Evolutionary conservation across 2,888 invertebrate genomes (phyloP), one percentile per base, ranked within the genome.

Genomic region (Autographa pulchrina): DNA sequence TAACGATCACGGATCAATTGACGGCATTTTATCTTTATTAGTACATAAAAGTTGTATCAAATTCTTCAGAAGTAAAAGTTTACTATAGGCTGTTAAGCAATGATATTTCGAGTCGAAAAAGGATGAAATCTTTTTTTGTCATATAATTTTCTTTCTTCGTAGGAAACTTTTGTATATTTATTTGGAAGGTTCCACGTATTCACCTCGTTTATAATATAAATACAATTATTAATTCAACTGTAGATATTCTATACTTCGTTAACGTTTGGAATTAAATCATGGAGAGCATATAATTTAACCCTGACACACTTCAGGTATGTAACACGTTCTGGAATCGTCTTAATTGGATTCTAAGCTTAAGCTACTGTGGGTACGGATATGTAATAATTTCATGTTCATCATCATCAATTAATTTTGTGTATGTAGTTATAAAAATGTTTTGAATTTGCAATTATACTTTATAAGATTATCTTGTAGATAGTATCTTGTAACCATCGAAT

Each of bases 341-440:
- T 20, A 25, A 56, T 56, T 56, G 54, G 54, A 25, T 25, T 56
- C 54, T 56, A 56, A 56, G 54, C 54, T 25, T 25, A 3, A 56
- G 8, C 11, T 16, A 9, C 8, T 20, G 20, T 3, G 16, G 7
- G 14, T 16, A 48, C n/a, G 48, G 48, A 48, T 48, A 48, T 48
- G 48, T n/a, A 48, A 48, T 48, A 48, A 48, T n/a, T 48, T 48
- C 5, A 48, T n/a, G n/a, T 16, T n/a, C n/a, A n/a, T n/a, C n/a
- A n/a, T n/a, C n/a, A n/a, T n/a, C n/a, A n/a, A n/a, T n/a, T n/a
- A n/a, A n/a, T n/a, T n/a, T n/a, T n/a, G n/a, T n/a, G 48, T 48
- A n/a, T n/a, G 48, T 48, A n/a, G n/a, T 6, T 35, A 35, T 11
- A 11, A 38, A 38, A 38, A 38, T 16, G 43, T 14, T 43, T 43